A percentile compares a stretch with the other conserved stretches of the same genome.
Conservation (phyloP, 2,888 invertebrate genomes). For the Cryptus armator region DNA sequence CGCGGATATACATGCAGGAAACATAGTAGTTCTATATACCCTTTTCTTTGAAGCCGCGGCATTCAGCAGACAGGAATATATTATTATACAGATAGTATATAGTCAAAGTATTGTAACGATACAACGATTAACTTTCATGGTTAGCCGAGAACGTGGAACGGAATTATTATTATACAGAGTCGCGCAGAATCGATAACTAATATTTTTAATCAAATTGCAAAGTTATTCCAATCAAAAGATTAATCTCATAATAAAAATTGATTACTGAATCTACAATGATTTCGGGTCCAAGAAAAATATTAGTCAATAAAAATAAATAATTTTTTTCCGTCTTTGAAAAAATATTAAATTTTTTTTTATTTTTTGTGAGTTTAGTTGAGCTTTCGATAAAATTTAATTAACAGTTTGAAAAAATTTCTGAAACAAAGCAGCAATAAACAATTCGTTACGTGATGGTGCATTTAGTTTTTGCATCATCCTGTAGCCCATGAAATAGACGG, state of each 20-base stretch:
- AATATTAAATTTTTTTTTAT: no score
- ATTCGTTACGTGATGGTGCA: not conserved
- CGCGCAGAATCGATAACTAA: slow-evolving; percentile 9
- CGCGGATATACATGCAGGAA: slow-evolving; percentile 13
- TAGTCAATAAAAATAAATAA: no score
- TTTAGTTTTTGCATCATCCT: slow-evolving; percentile 37
- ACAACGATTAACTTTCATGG: slow-evolving; percentile 51
- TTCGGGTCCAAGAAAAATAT: not conserved
- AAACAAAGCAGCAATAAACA: not conserved
- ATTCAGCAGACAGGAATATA: slow-evolving; percentile 11
- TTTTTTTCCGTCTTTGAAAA: no score
- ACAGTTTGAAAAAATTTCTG: not conserved
- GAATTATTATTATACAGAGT: slow-evolving; percentile 32
- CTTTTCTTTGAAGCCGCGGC: slow-evolving; percentile 19
- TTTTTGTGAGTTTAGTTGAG: no score
- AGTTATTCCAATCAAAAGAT: not conserved
- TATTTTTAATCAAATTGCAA: not conserved
- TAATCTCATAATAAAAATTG: not conserved
- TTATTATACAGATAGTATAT: slow-evolving; percentile 23
- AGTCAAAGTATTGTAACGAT: slow-evolving; percentile 11
- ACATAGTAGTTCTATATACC: slow-evolving; percentile 7
- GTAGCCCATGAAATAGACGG: slow-evolving; percentile 18
- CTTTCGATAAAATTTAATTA: no score
- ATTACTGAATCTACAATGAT: not conserved
- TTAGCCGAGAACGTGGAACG: slow-evolving; percentile 20